Conservation (phyloP, 2,113 vertebrate species). For the Delphinus delphis region DNA sequence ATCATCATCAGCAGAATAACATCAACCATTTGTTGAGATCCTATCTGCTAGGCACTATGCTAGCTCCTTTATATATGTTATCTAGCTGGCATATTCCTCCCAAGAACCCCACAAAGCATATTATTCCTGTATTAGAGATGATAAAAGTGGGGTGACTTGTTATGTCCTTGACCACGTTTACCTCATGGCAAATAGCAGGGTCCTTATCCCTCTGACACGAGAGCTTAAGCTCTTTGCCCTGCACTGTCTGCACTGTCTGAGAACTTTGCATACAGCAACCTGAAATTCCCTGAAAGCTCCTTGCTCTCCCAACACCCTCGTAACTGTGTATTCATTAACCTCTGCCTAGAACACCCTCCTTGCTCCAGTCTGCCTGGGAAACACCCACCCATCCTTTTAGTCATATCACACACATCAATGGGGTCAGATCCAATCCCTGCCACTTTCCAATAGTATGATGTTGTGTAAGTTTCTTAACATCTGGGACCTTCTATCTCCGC, state of each 20-base stretch:
- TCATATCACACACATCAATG: neutral
- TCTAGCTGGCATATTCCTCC: neutral
- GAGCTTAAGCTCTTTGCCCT: neutral
- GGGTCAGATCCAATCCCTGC: neutral
- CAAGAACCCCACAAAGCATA: neutral
- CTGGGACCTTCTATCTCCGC: neutral
- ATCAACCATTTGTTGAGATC: neutral
- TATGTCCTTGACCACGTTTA: neutral
- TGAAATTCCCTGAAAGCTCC: neutral
- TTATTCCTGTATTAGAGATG: neutral
- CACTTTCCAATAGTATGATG: neutral
- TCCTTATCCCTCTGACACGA: neutral
- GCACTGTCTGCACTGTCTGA: neutral
- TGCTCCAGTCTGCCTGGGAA: neutral
- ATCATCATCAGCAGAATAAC: rapidly evolving
- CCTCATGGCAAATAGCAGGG: neutral
- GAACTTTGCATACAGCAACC: neutral
- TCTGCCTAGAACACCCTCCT: neutral
- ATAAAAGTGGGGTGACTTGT: neutral
- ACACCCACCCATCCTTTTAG: neutral
- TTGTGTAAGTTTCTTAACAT: neutral
- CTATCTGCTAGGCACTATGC: too few species aligned
- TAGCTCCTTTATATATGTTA: neutral
- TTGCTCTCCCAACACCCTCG: neutral
- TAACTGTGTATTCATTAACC: neutral